Base-by-base conservation (phyloP, 2,888 invertebrate genomes). In the Andrena praecox region DNA sequence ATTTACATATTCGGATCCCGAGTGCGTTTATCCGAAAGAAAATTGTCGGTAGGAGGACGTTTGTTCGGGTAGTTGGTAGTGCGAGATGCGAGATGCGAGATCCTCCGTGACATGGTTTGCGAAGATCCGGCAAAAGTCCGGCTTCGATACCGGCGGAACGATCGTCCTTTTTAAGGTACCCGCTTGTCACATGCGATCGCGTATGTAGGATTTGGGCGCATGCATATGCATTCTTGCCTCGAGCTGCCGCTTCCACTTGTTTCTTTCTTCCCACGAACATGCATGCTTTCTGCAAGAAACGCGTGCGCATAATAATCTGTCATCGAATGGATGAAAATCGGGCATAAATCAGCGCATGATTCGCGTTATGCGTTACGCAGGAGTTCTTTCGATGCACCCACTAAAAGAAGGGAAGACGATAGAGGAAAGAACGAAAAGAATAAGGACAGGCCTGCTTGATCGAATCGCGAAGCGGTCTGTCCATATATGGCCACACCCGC, bases 401-500 rank as follows among this genome's bases (percentile, higher is more conserved):
- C 5, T 24, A 8, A 33, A 24, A 0, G 10, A 24, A 72, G 33
- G 60, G 31, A 42, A 48, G 68, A 59, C 48, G 63, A 62, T 27
- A 59, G 66, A 62, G 64, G 10, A 7, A 12, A 54, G 64, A 64
- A 59, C 12, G 48, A 64, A 20, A 73, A 75, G 72, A 52, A 79
- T 50, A 64, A 62, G 67, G 60, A 74, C 64, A 71, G 76, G 73
- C 66, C 75, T 66, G 56, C 79, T 73, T 27, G 81, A 88, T 86
- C 87, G 81, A 86, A 88, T 76, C 84, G 84, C 87, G 89, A 86
- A 79, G 88, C 85, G 80, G 68, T 72, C 62, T 68, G 62, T 16
- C 80, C 80, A 78, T 78, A 68, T 84, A 85, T 87, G 89, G 64
- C 90, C 89, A 87, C 85, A 80, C 85, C 84, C 81, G 84, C 78